Base-by-base conservation (phyloP, 2,888 invertebrate species). In the Meiosimyza platycephala region DNA sequence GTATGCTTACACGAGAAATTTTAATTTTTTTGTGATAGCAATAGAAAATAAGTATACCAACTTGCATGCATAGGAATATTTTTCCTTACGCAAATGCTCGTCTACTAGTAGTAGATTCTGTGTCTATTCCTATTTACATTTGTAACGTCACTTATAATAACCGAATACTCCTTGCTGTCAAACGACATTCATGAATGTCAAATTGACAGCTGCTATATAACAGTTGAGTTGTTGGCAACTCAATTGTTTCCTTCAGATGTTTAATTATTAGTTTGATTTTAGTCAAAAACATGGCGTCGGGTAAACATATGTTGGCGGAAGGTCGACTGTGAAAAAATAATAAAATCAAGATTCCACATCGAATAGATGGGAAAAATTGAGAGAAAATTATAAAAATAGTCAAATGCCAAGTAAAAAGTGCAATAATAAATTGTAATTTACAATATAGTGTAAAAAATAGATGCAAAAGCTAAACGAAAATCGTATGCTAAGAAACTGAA, bases 271-370 rank as follows among this genome's bases (percentile, higher is more conserved):
- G 28, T 4, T 57, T 12, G 59, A 22, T 48, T 33, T 50, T 16
- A 65, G 71, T 65, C 67, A 70, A 59, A 68, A 75, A 73, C 33
- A 73, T 75, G 75, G 75, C 73, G 75, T 73, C 48, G 62, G 48
- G 60, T 69, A 67, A 73, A 67, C 47, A 72, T 18, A 33, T 54
- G 33, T 33, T 62, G 15, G 57, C 74, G 72, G 69, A 68, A 18
- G 48, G 28, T 18, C 60, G 18, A 50, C 12, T 16, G 3, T 13
- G 54, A 55, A 47, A 22, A 28, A 28, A 48, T 16, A 18, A 6
- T 15, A 28, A 48, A 55, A 63, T 54, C 60, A 18, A 22, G 13
- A 68, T 68, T 68, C 22, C 16, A 7, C 57, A 57, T 13, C 47
- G 11, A 55, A 22, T 16, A 28, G 15, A 50, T n/a, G 40, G 54